Evolutionary conservation across 1,140 invertebrate genomes (phyloP).

Genomic region (Papilio aristodemus): DNA sequence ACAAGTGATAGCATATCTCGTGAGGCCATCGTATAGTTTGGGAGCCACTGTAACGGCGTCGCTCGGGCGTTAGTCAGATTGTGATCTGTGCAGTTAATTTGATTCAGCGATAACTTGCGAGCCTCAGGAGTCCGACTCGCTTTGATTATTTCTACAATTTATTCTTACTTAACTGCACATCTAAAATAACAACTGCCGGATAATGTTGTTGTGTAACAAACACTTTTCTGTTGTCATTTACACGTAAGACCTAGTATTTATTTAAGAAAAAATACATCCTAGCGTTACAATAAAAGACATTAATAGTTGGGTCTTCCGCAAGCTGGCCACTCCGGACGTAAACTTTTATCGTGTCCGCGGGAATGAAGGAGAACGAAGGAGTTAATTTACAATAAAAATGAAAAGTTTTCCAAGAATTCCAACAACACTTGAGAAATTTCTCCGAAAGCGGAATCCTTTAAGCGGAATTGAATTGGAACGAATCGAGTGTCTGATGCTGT

Average conservation of each 20-base stretch:
- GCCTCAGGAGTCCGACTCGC: neutral
- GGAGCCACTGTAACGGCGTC: neutral
- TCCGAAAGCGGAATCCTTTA: neutral
- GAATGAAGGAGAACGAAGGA: conserved; percentile 2
- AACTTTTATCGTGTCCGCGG: neutral
- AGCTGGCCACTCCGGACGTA: neutral
- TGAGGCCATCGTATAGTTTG: conserved; percentile 17
- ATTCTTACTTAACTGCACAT: neutral
- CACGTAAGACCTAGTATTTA: too few relatives aligned
- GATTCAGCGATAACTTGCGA: neutral
- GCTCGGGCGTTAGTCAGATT: neutral
- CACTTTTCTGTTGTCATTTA: too few relatives aligned
- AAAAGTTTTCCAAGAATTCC: neutral
- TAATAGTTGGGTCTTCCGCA: neutral
- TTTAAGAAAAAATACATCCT: too few relatives aligned
- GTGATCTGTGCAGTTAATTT: conserved; percentile 20
- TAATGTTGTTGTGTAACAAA: too few relatives aligned
- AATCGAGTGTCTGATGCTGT: neutral
- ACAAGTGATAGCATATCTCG: neutral
- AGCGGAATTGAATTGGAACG: conserved; percentile 11
- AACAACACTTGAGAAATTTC: conserved; percentile 11
- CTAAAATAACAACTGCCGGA: too few relatives aligned
- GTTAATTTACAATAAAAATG: conserved; percentile 14
- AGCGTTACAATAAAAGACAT: too few relatives aligned
- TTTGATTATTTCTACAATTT: neutral